phyloP scores from a whole-genome alignment of 2,113 vertebrate genomes.

The Bettongia penicillata region DNA sequence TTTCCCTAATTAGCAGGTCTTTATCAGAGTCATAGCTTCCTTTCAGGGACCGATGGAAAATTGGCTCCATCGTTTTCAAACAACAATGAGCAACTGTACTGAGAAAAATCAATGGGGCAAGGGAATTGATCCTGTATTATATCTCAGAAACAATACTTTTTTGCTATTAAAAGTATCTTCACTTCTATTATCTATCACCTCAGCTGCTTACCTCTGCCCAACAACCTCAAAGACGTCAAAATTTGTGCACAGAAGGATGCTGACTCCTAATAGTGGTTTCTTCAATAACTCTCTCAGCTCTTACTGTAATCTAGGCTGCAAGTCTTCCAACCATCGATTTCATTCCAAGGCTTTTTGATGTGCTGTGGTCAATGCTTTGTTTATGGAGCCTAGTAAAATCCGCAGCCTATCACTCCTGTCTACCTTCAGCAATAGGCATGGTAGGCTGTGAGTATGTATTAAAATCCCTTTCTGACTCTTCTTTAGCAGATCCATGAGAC shows the following conservation, averaged over 20 bases:
- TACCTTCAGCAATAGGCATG: neutral
- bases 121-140: conserved; percentile 10
- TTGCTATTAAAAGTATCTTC: neutral
- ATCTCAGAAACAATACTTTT: neutral
- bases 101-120: conserved; percentile 8
- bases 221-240: neutral
- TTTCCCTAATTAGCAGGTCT: neutral
- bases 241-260: neutral
- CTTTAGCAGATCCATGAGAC: neutral
- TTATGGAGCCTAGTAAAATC: conserved; percentile 25
- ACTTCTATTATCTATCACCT: neutral
- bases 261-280: neutral
- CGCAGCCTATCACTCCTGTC: neutral
- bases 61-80: conserved; percentile 57
- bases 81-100: conserved; percentile 68
- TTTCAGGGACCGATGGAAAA: conserved; percentile 52
- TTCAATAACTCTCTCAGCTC: neutral
- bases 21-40: neutral
- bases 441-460: neutral
- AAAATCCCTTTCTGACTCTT: neutral
- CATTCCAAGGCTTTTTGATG: conserved; percentile 2
- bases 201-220: neutral
- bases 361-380: neutral
- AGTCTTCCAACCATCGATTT: neutral
- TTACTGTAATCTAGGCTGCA: neutral